phyloP scores from a whole-genome alignment of 2,797 vertebrate genomes.

The Hypotaenidia okinawae region DNA sequence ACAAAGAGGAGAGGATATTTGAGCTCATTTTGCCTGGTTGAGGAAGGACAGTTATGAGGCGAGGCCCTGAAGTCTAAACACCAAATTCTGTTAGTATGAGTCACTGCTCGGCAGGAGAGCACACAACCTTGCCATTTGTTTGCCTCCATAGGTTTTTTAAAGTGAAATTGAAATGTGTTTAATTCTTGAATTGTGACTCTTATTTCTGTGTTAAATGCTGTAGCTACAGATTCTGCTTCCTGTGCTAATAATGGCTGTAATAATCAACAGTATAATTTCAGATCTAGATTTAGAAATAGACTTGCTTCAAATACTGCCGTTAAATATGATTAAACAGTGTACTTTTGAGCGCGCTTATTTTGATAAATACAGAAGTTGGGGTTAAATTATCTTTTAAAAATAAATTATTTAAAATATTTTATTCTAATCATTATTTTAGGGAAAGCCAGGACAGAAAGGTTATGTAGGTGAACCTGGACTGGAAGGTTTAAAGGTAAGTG shows the following conservation, averaged over 20 bases:
- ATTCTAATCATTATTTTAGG: constrained; percentile 77
- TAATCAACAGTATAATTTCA: neutral
- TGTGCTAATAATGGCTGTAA: neutral
- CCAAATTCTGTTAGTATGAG: neutral
- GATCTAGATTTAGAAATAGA: neutral
- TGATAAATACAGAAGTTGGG: neutral
- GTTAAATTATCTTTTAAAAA: neutral
- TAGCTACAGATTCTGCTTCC: neutral
- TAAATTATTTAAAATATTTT: neutral
- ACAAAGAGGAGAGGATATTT: neutral
- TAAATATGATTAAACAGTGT: neutral
- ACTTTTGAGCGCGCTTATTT: neutral
- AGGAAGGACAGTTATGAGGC: neutral
- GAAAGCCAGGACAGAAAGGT: constrained; percentile 90
- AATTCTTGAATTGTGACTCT: neutral
- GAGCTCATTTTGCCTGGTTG: neutral
- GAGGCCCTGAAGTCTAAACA: neutral
- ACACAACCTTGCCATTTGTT: neutral
- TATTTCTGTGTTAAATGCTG: neutral
- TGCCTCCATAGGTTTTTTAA: neutral
- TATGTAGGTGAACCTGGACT: constrained; percentile 86
- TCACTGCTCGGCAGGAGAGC: neutral
- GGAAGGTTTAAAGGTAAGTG: constrained; percentile 86
- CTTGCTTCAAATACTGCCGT: neutral
- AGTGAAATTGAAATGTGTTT: neutral